phyloP scores from a whole-genome alignment of 2,888 invertebrate species.

The Iselma pallidipennis region DNA sequence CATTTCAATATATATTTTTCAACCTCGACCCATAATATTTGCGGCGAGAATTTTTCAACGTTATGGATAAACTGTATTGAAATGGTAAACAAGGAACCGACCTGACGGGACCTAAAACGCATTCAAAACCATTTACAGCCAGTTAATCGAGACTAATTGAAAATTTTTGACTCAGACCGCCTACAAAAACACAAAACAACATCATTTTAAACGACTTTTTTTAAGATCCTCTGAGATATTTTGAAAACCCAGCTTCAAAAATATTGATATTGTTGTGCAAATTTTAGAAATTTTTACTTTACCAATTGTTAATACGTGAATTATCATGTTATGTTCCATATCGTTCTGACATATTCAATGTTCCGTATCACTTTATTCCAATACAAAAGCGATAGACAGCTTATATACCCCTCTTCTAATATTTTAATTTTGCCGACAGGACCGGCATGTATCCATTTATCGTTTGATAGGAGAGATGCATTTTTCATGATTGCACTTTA shows the following conservation, averaged over 20 bases:
- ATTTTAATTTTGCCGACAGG: neutral
- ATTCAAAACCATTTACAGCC: neutral
- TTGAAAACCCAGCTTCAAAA: too few relatives aligned
- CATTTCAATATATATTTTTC: neutral
- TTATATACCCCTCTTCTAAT: neutral
- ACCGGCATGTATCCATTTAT: neutral
- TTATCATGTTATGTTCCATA: neutral
- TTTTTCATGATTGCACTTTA: neutral
- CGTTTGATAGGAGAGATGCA: neutral
- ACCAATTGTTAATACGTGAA: too few relatives aligned
- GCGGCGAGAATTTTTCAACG: conserved; percentile 3
- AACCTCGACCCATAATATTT: neutral
- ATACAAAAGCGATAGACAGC: neutral
- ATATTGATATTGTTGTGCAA: too few relatives aligned
- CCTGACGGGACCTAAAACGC: neutral
- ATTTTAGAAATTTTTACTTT: too few relatives aligned
- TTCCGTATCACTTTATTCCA: neutral
- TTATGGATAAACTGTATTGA: neutral
- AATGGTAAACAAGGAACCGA: conserved; percentile 4
- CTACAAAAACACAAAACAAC: neutral
- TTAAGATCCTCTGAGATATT: too few relatives aligned
- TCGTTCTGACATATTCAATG: too few relatives aligned
- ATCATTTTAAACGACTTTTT: too few relatives aligned
- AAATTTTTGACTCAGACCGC: neutral
- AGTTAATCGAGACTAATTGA: conserved; percentile 2